Conservation (phyloP, 2,113 vertebrate genomes). For the Neogobius melanostomus region DNA sequence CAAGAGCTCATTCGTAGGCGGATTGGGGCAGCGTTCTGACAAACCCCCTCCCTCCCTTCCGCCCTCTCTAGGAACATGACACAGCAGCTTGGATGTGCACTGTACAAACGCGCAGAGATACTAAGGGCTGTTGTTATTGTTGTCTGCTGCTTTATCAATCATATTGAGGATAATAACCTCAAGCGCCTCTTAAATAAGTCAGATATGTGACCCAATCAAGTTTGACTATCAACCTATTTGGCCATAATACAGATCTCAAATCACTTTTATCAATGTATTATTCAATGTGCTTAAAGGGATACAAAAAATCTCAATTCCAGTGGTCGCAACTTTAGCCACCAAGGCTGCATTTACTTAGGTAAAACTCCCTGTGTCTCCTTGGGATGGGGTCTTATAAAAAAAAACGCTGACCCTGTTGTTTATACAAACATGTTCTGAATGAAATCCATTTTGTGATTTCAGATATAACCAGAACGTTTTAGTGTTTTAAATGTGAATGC, state of each 20-base stretch:
- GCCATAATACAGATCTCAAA: no score
- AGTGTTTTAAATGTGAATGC: no score
- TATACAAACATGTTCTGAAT: no score
- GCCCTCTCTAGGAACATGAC: conserved; percentile 68
- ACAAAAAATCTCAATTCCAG: no score
- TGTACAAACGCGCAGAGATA: conserved; percentile 27
- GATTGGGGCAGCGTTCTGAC: conserved; percentile 16
- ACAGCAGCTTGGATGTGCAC: conserved; percentile 65
- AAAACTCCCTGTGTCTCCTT: no score
- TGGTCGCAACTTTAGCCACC: no score
- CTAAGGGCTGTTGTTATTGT: conserved; percentile 8
- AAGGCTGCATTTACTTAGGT: no score
- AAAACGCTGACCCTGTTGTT: no score
- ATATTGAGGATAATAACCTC: no score
- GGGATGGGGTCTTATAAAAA: no score
- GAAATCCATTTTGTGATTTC: no score
- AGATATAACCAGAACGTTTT: no score
- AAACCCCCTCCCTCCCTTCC: conserved; percentile 57
- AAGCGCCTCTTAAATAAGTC: neutral
- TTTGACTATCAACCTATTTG: neutral
- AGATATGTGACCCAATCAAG: neutral
- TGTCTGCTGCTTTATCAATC: neutral
- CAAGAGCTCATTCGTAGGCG: conserved; percentile 19
- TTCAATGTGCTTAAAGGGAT: neutral
- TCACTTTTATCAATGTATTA: neutral